Evolutionary conservation across 2,797 vertebrate species (phyloP), one percentile per base, ranked within the genome.

Genomic region (Ibycter americanus): DNA sequence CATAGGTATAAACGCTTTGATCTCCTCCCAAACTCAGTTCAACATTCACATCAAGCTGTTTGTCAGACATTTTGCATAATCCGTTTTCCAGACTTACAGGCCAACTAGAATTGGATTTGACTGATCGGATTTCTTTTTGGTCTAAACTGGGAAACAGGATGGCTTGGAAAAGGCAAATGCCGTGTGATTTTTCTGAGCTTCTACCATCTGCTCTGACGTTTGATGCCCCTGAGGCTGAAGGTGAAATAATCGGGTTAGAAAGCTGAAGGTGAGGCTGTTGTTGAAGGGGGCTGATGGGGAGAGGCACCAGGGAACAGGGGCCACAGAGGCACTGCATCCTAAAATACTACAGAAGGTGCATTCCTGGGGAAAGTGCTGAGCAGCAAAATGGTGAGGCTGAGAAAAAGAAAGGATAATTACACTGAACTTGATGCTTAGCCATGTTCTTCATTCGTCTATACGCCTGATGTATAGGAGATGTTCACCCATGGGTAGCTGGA

Each of bases 81-180:
- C 97, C 85, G 52, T 97, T 96, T 90, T 95, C 96, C 95, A 97
- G 83, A 72, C 65, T 86, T 93, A 36, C 12, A 49, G 85, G 90
- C 93, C 80, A 17, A 80, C 42, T 81, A 5, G 51, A 86, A 97
- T 93, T 94, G 96, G 97, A 98, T 97, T 97, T 70, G 71, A 6
- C 83, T 98, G 93, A 98, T 95, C 85, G 66, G 94, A 97, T 97
- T 97, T 91, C 88, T 93, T 61, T 66, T 44, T 44, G 76, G 55
- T 78, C 95, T 89, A 97, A 97, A 93, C 12, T n/a, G 72, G 95
- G 95, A 83, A 95, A 20, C 52, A 54, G 83, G 67, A 63, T 25
- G 73, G 56, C 86, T 95, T 13, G 51, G 87, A 56, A 84, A 73
- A 93, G 84, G 86, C 92, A 71, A 87, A 74, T n/a, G 67, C 31